These are phyloP conservation scores for Tromatobia lineatoria DNA, from an alignment of 2,888 invertebrate genomes.

Conservation along the genomic window DNA sequence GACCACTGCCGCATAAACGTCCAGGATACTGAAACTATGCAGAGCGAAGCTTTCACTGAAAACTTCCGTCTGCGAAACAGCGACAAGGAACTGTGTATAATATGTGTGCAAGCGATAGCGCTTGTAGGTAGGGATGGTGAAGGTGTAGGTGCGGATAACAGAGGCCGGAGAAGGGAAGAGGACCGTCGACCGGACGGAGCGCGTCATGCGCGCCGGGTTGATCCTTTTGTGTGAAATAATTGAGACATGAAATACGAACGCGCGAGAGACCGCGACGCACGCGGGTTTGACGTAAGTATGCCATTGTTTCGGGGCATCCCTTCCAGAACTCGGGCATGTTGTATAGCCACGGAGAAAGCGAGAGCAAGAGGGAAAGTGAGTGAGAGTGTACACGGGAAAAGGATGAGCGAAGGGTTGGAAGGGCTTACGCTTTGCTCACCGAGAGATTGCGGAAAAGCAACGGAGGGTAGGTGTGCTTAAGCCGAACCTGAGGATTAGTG, in stretches of 20 bases:
- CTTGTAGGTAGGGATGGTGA: neutral
- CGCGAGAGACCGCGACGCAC: slow-evolving; percentile 72
- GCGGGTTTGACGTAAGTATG: slow-evolving; percentile 80
- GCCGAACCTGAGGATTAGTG: slow-evolving; percentile 80
- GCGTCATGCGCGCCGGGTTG: slow-evolving; percentile 58
- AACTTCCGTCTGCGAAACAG: slow-evolving; percentile 1
- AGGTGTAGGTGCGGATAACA: slow-evolving; percentile 7
- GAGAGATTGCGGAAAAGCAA: slow-evolving; percentile 63
- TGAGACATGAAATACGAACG: slow-evolving; percentile 83
- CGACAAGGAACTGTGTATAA: slow-evolving; percentile 13
- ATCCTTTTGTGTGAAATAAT: slow-evolving; percentile 83
- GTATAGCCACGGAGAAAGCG: slow-evolving; percentile 38
- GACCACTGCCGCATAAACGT: neutral
- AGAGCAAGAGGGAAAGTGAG: slow-evolving; percentile 59
- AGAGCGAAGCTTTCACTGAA: neutral
- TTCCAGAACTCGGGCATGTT: slow-evolving; percentile 30
- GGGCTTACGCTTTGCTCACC: slow-evolving; percentile 74
- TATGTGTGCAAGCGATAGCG: slow-evolving; percentile 1
- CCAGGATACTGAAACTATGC: neutral
- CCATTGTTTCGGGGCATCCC: slow-evolving; percentile 82
- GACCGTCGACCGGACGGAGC: slow-evolving; percentile 54
- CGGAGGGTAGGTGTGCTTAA: slow-evolving; percentile 77
- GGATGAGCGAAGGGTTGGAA: slow-evolving; percentile 57
- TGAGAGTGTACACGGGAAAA: slow-evolving; percentile 32
- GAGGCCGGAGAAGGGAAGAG: slow-evolving; percentile 34